Evolutionary conservation across 2,888 invertebrate genomes (phyloP).

Genomic region (Phytoseiulus persimilis): DNA sequence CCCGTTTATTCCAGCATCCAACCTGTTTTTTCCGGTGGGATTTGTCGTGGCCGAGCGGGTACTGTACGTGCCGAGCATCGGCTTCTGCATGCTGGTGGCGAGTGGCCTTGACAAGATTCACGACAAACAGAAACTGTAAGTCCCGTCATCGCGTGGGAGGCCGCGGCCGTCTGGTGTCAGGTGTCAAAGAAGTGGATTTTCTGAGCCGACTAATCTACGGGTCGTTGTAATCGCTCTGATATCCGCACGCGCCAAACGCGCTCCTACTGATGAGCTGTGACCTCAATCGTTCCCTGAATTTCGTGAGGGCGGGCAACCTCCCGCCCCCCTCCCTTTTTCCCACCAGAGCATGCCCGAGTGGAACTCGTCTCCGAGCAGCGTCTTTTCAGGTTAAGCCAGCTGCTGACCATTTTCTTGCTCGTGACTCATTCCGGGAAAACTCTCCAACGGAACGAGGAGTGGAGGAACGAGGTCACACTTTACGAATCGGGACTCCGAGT

Average conservation of each 20-base stretch:
- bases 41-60: constrained; percentile 93
- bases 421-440: constrained; percentile 68
- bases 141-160: not conserved
- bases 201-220: not conserved
- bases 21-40: constrained; percentile 92
- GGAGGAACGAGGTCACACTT: constrained; percentile 83
- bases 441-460: constrained; percentile 77
- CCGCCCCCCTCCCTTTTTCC: no score
- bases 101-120: constrained; percentile 61
- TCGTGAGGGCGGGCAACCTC: no score
- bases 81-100: constrained; percentile 82
- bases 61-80: constrained; percentile 94
- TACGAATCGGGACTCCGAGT: constrained; percentile 81
- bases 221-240: not conserved
- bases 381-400: not conserved
- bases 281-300: no score
- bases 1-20: constrained; percentile 89
- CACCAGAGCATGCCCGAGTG: not conserved
- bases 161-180: not conserved
- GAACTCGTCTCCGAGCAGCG: not conserved
- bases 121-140: constrained; percentile 40
- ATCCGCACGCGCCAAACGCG: no score
- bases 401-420: not conserved
- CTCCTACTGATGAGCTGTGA: no score
- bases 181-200: not conserved